Evolutionary conservation across 1,140 invertebrate genomes (phyloP), one percentile per base, ranked within the genome.

Genomic region (Phymorhynchus buccinoides): DNA sequence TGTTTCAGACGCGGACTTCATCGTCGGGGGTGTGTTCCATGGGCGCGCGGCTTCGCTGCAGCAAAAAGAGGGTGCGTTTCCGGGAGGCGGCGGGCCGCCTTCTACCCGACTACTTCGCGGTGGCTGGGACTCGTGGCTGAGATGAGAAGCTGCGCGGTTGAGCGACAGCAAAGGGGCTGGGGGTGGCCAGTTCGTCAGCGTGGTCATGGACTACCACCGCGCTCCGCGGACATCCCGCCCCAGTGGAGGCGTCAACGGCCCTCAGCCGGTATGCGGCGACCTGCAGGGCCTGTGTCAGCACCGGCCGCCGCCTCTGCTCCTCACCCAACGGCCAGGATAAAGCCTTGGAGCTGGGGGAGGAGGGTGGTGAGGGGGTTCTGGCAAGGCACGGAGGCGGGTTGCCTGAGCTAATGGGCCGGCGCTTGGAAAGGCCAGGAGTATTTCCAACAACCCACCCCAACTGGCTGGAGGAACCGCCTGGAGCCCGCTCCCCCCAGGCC

Each of bases 91-190:
- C 83, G 1, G 82, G 83, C 14, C 87, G 88, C 71, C 87, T 85
- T 3, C 86, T 92, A 52, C 89, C 91, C 3, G 91, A 92, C 88
- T 91, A 91, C 86, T 92, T 92, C 90, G 89, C 90, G 32, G 88
- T 91, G 27, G 91, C 91, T 42, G 90, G 6, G 91, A 92, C 86
- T 91, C 87, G 91, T 92, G 22, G 91, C 89, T 52, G 91, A 92
- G 82, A 91, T n/a, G n/a, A n/a, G n/a, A n/a, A 91, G 86, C 91
- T 92, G 89, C 48, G 91, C 48, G 84, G 89, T 89, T 44, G 91
- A 92, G 80, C 83, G 89, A 89, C 37, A 87, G 88, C 42, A 91
- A 91, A 85, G n/a, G 90, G 90, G 32, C 73, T 91, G 77, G 87
- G 89, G 14, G 86, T 91, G 89, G 89, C 14, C 89, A 90, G 56